phyloP scores from a whole-genome alignment of 2,888 invertebrate genomes.

The Resseliella maxima region DNA sequence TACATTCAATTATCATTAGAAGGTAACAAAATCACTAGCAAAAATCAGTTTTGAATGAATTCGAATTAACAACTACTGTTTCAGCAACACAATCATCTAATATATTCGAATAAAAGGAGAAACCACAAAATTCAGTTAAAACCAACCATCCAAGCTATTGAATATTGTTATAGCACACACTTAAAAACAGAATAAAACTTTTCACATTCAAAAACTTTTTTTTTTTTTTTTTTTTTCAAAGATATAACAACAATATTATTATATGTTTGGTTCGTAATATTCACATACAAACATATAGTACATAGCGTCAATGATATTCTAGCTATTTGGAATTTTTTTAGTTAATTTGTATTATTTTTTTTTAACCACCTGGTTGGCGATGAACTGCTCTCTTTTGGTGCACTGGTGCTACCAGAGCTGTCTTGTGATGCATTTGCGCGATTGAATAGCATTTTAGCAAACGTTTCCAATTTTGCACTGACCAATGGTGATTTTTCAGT shows the following conservation, averaged over 20 bases:
- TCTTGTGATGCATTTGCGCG: constrained; percentile 67
- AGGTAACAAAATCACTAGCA: background rate
- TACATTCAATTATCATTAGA: constrained; percentile 1
- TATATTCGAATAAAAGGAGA: too few species aligned
- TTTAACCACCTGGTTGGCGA: constrained; percentile 62
- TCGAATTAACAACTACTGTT: constrained; percentile 3
- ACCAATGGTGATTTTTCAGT: constrained; percentile 76
- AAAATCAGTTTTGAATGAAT: background rate
- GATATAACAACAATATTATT: background rate
- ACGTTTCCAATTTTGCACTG: constrained; percentile 78
- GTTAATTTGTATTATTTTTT: background rate
- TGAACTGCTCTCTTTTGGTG: constrained; percentile 67
- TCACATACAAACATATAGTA: background rate
- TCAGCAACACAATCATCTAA: constrained; percentile 14
- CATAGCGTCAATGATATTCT: background rate
- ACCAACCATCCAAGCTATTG: constrained; percentile 4
- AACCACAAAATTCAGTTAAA: constrained; percentile 24
- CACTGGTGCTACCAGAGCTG: constrained; percentile 62
- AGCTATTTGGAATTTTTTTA: too few species aligned
- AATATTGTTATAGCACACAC: background rate
- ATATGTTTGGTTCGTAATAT: background rate
- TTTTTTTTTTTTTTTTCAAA: background rate
- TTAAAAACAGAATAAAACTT: background rate
- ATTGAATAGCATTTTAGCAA: constrained; percentile 80
- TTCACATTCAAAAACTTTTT: constrained; percentile 36